phyloP scores from a whole-genome alignment of 2,797 vertebrate species.

The Diplodus puntazzo region DNA sequence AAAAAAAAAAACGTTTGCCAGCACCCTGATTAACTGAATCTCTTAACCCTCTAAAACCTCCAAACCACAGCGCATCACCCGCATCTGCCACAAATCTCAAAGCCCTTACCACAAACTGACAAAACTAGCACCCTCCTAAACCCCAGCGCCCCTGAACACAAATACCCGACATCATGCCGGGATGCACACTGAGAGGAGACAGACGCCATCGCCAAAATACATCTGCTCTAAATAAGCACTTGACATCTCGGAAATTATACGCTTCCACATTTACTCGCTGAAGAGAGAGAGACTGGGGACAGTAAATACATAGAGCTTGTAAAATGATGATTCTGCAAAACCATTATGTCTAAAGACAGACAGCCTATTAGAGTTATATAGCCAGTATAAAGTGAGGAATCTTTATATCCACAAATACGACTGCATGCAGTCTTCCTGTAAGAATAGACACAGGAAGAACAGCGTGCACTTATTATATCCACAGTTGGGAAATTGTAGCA shows the following conservation, averaged over 20 bases:
- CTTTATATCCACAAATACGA: slow-evolving; percentile 53
- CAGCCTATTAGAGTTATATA: slow-evolving; percentile 65
- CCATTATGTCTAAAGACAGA: slow-evolving; percentile 74
- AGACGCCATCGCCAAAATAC: slow-evolving; percentile 79
- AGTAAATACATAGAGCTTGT: slow-evolving; percentile 76
- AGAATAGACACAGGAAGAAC: slow-evolving; percentile 28
- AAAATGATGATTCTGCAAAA: slow-evolving; percentile 81
- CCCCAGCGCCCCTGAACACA: slow-evolving; percentile 59
- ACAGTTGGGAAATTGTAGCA: slow-evolving; percentile 5
- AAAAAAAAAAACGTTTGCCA: slow-evolving; percentile 13
- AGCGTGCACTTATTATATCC: slow-evolving; percentile 22
- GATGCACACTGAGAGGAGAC: slow-evolving; percentile 73
- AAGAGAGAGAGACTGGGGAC: slow-evolving; percentile 68
- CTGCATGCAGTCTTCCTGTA: slow-evolving; percentile 13
- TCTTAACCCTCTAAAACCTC: slow-evolving; percentile 46
- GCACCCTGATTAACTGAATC: slow-evolving; percentile 45
- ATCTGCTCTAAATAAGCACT: slow-evolving; percentile 85
- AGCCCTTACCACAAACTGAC: slow-evolving; percentile 65
- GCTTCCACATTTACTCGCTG: slow-evolving; percentile 77
- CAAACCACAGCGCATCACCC: slow-evolving; percentile 55
- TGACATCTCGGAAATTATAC: slow-evolving; percentile 81
- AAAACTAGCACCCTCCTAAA: slow-evolving; percentile 72
- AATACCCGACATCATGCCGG: slow-evolving; percentile 61
- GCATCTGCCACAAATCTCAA: slow-evolving; percentile 63
- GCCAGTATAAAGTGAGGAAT: slow-evolving; percentile 49